These are phyloP conservation scores for Streptopelia turtur DNA, from an alignment of 2,797 vertebrate genomes.

Conservation along the genomic window DNA sequence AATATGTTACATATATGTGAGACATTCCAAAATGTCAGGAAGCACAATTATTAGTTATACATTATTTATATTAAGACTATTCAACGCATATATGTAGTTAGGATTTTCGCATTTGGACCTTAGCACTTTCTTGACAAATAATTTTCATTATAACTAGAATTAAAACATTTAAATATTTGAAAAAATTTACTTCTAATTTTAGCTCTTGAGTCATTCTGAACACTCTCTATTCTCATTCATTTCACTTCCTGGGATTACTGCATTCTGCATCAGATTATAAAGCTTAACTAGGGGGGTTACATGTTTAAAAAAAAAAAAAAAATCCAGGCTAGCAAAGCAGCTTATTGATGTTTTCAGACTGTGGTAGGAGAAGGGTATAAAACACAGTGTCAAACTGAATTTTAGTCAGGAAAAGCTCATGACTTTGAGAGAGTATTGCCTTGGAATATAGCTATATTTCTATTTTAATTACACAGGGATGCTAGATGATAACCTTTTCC, in stretches of 20 bases:
- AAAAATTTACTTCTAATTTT: constrained; percentile 17
- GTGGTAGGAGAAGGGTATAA: neutral
- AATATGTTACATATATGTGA: neutral
- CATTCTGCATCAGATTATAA: constrained; percentile 56
- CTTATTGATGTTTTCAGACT: constrained; percentile 58
- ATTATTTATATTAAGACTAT: neutral
- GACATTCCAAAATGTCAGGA: neutral
- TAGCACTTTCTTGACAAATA: neutral
- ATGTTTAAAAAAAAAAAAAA: neutral
- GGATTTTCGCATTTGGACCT: neutral
- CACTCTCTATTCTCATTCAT: constrained; percentile 2
- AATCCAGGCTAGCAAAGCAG: constrained; percentile 47
- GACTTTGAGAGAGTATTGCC: neutral
- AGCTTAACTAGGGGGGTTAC: constrained; percentile 52
- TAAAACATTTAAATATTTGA: neutral
- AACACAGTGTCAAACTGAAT: constrained; percentile 7
- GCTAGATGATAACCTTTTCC: neutral
- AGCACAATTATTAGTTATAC: neutral
- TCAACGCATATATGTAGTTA: neutral
- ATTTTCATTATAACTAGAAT: neutral
- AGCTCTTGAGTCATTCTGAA: constrained; percentile 14
- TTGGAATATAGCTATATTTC: constrained; percentile 1
- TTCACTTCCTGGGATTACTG: constrained; percentile 54
- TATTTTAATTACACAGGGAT: neutral
- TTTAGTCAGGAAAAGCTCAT: constrained; percentile 7